Base-by-base conservation (phyloP, 2,888 invertebrate genomes). In the Eudasyphora cyanicolor region DNA sequence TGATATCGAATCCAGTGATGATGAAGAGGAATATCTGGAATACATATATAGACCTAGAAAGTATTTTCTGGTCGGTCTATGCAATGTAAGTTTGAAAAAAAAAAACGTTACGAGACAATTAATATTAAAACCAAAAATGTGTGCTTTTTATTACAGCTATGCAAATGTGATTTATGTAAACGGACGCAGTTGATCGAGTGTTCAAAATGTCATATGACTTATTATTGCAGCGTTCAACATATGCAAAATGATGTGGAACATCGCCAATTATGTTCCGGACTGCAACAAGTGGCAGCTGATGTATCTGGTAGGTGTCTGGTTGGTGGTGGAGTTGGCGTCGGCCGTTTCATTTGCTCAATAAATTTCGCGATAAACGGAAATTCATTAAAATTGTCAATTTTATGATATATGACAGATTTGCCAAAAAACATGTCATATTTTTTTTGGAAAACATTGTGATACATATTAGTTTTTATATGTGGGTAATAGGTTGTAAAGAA, bases 11-110 rank as follows among this genome's bases (percentile, higher is more conserved):
- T 88, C 90, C 4, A 90, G 92, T 29, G 93, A 91, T 21, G 94
- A 94, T 82, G 94, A 93, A 29, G 94, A 94, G 45, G 94, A 94
- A 76, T 94, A 94, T 76, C 93, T 94, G 67, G 94, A 95, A 69
- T 94, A 95, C 87, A 94, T 95, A 84, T 94, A 95, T 84, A 94
- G 93, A 87, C 95, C 95, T 74, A 93, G 95, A 10, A 93, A 93
- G 88, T 94, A 95, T 14, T 95, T 94, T 88, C 91, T 94, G 38
- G 93, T 94, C 54, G 94, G 93, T 82, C 91, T 93, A 5, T 95
- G 95, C 84, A 90, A 92, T 86, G 92, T 91, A 87, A 88, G 87
- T 82, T 24, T 24, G 14, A 45, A 24, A 54, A 38, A n/a, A n/a
- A n/a, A n/a, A n/a, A n/a, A n/a, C n/a, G n/a, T n/a, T n/a, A n/a